Base-by-base conservation (phyloP, 2,113 vertebrate genomes). In the Lycocorax pyrrhopterus region DNA sequence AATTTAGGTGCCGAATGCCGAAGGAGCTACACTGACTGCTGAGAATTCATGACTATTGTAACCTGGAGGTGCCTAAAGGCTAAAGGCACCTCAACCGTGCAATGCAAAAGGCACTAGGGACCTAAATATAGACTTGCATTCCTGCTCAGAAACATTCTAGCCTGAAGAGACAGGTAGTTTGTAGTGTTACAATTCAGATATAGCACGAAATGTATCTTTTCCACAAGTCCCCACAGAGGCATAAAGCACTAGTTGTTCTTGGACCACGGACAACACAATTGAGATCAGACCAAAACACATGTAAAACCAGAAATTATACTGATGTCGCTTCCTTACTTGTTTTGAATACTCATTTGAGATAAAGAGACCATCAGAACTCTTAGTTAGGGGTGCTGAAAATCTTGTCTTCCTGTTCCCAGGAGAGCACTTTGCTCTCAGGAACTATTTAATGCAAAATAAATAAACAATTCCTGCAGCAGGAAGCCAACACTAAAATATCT, bases 41-140 rank as follows among this genome's bases (percentile, higher is more conserved):
- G 73, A 87, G 91, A 93, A 97, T 92, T 95, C 89, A 63, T 68
- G 84, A 94, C 91, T 95, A 41, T 47, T 22, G 7, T 84, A 97
- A 95, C 91, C 96, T 82, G 89, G 66, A 94, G 96, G 87, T 94
- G 86, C 94, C 95, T 94, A 92, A 96, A 93, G 95, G 92, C 94
- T 96, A 93, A 90, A 52, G 84, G 80, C 84, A 93, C 80, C 93
- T 96, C 93, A 87, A 82, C 84, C 81, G 68, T 75, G 76, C 21
- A 18, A 91, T 29, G 80, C 84, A 84, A 86, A 92, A 92, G 55
- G 76, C 86, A 90, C 73, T 29, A 63, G 64, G 60, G 86, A 93
- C 55, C 94, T 90, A 97, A 95, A 97, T 89, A 93, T 35, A 95
- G 83, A 81, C 47, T 89, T 37, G 72, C 46, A 78, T 86, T 90